Conservation (phyloP, 2,113 vertebrate genomes). For the Cephalopterus ornatus region DNA sequence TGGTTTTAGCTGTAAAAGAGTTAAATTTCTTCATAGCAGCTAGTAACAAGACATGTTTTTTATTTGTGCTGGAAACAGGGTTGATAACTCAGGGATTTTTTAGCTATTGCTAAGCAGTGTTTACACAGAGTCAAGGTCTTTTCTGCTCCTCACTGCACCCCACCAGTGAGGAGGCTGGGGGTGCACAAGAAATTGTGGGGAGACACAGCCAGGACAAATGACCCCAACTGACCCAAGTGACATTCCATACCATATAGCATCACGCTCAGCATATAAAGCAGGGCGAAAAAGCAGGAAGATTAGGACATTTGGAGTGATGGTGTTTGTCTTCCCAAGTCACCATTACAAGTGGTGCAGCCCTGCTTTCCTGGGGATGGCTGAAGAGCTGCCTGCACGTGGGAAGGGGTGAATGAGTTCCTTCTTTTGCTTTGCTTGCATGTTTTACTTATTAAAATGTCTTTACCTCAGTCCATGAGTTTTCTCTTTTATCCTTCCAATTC, state of each 20-base stretch:
- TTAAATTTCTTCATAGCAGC: not conserved
- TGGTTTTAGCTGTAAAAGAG: not conserved
- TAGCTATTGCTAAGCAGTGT: not conserved
- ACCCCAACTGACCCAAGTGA: not conserved
- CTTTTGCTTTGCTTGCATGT: not conserved
- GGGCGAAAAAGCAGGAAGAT: not conserved
- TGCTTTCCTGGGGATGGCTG: not conserved
- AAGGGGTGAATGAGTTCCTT: not conserved
- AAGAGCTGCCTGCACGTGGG: accelerated
- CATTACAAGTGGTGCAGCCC: accelerated
- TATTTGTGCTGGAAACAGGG: not conserved
- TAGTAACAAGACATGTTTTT: not conserved
- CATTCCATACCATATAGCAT: not conserved
- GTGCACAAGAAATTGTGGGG: not conserved
- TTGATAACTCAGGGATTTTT: not conserved
- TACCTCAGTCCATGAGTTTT: not conserved
- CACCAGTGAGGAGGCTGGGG: accelerated
- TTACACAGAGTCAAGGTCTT: not conserved
- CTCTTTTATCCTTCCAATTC: not conserved
- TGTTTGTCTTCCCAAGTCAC: not conserved
- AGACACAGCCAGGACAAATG: not conserved
- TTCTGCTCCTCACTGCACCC: not conserved
- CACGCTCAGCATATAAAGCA: not conserved
- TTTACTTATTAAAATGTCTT: not conserved
- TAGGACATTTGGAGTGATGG: not conserved